Conservation (phyloP, 2,113 vertebrate genomes). For the Oreotrochilus melanogaster region DNA sequence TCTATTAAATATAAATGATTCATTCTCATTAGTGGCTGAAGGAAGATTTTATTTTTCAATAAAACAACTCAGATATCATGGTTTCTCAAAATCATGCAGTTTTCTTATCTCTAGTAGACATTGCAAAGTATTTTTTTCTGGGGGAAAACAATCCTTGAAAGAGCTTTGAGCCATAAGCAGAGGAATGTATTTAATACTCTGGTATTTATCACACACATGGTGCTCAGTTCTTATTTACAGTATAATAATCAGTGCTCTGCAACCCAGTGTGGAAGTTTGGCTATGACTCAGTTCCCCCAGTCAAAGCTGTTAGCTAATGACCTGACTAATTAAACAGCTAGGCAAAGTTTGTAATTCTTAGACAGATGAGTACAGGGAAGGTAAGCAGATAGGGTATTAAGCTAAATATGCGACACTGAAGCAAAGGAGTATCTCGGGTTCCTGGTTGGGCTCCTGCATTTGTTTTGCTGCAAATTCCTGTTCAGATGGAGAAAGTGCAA, state of each 20-base stretch:
- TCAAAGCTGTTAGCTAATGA: not conserved
- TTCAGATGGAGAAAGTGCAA: not conserved
- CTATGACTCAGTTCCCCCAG: not conserved
- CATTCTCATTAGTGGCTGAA: slow-evolving; percentile 30
- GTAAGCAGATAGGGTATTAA: not conserved
- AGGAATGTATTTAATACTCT: not conserved
- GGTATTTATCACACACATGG: not conserved
- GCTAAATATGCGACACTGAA: not conserved
- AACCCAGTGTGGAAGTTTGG: not conserved
- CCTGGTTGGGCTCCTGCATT: not conserved
- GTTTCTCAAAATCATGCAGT: slow-evolving; percentile 16
- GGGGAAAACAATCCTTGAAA: not conserved
- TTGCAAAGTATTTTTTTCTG: not conserved
- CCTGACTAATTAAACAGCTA: not conserved
- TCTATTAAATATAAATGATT: slow-evolving; percentile 60
- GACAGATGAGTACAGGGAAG: not conserved
- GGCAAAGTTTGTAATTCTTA: not conserved
- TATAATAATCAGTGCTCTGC: not conserved
- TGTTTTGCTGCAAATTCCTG: not conserved
- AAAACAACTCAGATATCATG: not conserved
- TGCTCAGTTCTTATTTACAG: not conserved
- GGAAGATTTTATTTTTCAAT: slow-evolving; percentile 35
- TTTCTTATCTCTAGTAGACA: not conserved
- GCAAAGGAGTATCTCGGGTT: not conserved
- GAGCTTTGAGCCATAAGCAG: not conserved